A percentile compares a stretch with the other conserved stretches of the same genome.
Conservation (phyloP, 2,888 invertebrate species). For the Sminthurinus aureus region DNA sequence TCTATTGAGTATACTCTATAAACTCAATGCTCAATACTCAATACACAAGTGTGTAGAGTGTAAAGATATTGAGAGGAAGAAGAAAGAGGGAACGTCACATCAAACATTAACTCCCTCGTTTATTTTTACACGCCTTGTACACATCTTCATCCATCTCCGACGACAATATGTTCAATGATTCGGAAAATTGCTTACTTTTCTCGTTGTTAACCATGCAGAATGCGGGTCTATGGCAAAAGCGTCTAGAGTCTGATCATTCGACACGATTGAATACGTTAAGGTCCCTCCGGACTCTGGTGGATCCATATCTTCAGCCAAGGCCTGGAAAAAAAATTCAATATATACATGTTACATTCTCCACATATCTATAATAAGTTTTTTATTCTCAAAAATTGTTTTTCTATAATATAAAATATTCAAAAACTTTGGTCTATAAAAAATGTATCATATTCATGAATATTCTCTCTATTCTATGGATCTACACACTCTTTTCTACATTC, state of each 20-base stretch:
- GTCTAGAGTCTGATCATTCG: slow-evolving; percentile 70
- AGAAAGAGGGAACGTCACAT: slow-evolving; percentile 6
- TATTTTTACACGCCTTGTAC: slow-evolving; percentile 24
- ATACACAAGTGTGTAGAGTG: too few species aligned
- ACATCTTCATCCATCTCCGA: slow-evolving; percentile 16
- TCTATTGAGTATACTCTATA: too few species aligned
- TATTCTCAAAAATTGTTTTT: neutral
- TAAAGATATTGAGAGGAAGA: neutral
- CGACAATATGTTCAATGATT: slow-evolving; percentile 21
- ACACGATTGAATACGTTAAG: slow-evolving; percentile 82
- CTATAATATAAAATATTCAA: neutral
- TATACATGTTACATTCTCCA: too few species aligned
- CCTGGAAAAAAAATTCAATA: slow-evolving; percentile 64
- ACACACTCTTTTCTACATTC: too few species aligned
- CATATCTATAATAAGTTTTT: neutral
- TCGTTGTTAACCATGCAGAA: slow-evolving; percentile 80
- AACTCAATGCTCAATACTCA: too few species aligned
- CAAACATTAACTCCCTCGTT: slow-evolving; percentile 19
- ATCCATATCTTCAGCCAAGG: slow-evolving; percentile 77
- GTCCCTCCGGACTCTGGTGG: slow-evolving; percentile 77
- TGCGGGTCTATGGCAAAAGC: slow-evolving; percentile 78
- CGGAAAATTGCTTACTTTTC: slow-evolving; percentile 65
- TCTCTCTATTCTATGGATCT: too few species aligned
- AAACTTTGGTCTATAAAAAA: too few species aligned
- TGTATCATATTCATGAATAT: too few species aligned